phyloP scores from a whole-genome alignment of 2,888 invertebrate genomes.

The Eristalis arbustorum region DNA sequence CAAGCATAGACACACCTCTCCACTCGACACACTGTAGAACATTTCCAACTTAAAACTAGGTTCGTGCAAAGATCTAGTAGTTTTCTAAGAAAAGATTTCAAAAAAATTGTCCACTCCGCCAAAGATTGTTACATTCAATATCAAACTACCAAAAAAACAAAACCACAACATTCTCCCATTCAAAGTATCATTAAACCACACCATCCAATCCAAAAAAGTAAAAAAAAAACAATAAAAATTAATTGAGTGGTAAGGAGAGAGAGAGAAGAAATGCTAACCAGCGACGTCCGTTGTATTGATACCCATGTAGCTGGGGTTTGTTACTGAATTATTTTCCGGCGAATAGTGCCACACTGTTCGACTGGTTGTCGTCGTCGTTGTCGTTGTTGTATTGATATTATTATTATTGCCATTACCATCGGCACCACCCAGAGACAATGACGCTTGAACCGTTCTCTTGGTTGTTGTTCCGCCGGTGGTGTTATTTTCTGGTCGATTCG shows the following conservation, averaged over 20 bases:
- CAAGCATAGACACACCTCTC: not conserved
- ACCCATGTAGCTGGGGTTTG: slow-evolving; percentile 80
- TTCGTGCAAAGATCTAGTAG: slow-evolving; percentile 35
- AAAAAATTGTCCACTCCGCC: slow-evolving; percentile 1
- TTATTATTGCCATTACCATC: slow-evolving; percentile 49
- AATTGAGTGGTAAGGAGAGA: not conserved
- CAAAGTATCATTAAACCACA: slow-evolving; percentile 9
- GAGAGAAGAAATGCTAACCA: slow-evolving; percentile 74
- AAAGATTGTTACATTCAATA: slow-evolving; percentile 8
- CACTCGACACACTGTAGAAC: slow-evolving; percentile 11
- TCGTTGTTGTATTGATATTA: slow-evolving; percentile 70
- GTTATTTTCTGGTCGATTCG: slow-evolving; percentile 28
- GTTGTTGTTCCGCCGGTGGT: slow-evolving; percentile 72
- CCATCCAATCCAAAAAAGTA: not conserved
- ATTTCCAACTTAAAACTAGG: slow-evolving; percentile 7
- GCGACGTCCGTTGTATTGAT: slow-evolving; percentile 79
- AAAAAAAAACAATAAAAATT: slow-evolving; percentile 4
- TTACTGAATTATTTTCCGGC: slow-evolving; percentile 78
- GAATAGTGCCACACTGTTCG: slow-evolving; percentile 80
- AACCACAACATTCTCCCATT: not conserved
- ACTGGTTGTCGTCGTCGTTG: slow-evolving; percentile 75
- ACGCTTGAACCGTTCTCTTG: slow-evolving; percentile 72
- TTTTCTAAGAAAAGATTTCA: not conserved
- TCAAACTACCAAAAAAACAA: slow-evolving; percentile 37
- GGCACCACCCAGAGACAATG: slow-evolving; percentile 48